Evolutionary conservation across 2,113 vertebrate species (phyloP).

Genomic region (Equus przewalskii): DNA sequence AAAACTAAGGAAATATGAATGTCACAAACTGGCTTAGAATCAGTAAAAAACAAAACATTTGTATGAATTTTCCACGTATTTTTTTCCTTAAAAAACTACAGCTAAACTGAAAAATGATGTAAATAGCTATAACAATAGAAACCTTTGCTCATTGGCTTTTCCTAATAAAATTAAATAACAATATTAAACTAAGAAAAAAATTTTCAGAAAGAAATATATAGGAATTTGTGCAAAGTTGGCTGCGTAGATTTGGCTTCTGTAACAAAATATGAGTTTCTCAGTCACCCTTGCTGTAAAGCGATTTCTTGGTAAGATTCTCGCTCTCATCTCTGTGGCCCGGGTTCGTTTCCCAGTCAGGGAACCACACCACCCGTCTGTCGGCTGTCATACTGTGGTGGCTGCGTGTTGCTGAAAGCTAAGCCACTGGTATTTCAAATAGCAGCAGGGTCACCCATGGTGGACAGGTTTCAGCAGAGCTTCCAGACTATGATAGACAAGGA

Average conservation of each 20-base stretch:
- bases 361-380: no score
- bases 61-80: neutral
- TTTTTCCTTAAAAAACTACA: neutral
- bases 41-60: neutral
- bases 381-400: no score
- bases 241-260: neutral
- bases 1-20: constrained; percentile 3
- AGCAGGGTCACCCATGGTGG: no score
- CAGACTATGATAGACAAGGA: no score
- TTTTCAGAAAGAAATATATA: neutral
- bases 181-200: neutral
- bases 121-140: neutral
- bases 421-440: no score
- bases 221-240: neutral
- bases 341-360: no score
- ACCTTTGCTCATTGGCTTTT: neutral
- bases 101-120: neutral
- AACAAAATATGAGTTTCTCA: neutral
- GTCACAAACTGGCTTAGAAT: constrained; percentile 4
- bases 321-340: no score
- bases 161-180: neutral
- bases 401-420: no score
- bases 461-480: no score
- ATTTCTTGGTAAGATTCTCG: no score
- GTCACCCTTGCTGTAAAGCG: no score